Evolutionary conservation across 2,888 invertebrate genomes (phyloP).

Genomic region (Phyllotreta cruciferae): DNA sequence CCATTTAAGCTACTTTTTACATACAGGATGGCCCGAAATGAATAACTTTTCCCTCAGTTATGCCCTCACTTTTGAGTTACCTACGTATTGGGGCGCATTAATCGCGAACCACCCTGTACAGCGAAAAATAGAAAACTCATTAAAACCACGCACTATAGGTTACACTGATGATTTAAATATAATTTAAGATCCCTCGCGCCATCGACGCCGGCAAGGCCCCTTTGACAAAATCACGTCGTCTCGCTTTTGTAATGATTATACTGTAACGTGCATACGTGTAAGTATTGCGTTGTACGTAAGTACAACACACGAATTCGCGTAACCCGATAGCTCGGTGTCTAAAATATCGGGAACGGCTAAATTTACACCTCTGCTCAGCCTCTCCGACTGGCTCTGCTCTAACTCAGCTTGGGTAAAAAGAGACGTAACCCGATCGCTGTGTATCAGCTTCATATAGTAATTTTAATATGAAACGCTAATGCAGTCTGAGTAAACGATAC

Average conservation of each 20-base stretch:
- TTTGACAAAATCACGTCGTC: neutral
- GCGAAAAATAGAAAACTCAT: neutral
- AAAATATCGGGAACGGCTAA: conserved; percentile 31
- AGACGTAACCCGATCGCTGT: conserved; percentile 20
- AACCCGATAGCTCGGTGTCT: conserved; percentile 22
- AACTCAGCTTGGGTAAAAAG: conserved; percentile 28
- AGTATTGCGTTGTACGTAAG: conserved; percentile 3
- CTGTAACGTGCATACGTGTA: conserved; percentile 1
- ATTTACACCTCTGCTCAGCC: conserved; percentile 28
- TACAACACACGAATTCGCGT: conserved; percentile 21
- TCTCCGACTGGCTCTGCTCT: conserved; percentile 18
- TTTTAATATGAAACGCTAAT: conserved; percentile 34
- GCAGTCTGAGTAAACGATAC: conserved; percentile 32
- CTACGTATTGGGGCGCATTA: too few relatives aligned
- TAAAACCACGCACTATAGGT: neutral
- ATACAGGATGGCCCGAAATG: too few relatives aligned
- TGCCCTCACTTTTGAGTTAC: too few relatives aligned
- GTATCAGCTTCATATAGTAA: conserved; percentile 31
- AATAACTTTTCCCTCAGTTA: too few relatives aligned
- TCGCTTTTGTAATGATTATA: neutral
- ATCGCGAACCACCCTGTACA: too few relatives aligned
- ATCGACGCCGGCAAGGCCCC: neutral
- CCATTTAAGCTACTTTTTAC: neutral
- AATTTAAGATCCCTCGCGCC: too few relatives aligned
- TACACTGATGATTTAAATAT: too few relatives aligned